Conservation (phyloP, 2,113 vertebrate species). For the Channa maculata region DNA sequence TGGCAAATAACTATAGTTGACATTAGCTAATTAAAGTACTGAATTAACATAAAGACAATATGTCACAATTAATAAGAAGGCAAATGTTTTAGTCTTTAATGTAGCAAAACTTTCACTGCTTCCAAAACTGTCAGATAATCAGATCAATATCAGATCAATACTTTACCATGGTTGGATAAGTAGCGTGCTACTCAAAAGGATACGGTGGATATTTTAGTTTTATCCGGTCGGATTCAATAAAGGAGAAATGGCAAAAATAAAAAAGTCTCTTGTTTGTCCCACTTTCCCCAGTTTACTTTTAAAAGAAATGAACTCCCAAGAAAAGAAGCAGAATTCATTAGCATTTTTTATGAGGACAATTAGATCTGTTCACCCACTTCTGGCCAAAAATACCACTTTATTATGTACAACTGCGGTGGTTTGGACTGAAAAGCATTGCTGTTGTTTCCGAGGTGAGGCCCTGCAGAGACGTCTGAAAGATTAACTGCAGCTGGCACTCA, state of each 20-base stretch:
- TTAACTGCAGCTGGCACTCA: conserved; percentile 11
- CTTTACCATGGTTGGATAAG: too few relatives aligned
- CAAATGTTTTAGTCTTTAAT: not conserved
- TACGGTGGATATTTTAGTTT: too few relatives aligned
- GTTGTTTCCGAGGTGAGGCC: conserved; percentile 26
- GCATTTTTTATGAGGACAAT: conserved; percentile 25
- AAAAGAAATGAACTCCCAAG: not conserved
- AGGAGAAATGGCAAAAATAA: too few relatives aligned
- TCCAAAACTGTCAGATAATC: too few relatives aligned
- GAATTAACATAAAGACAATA: too few relatives aligned
- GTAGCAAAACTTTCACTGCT: too few relatives aligned
- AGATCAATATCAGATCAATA: too few relatives aligned
- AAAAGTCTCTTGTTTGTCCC: not conserved
- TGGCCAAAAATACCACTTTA: conserved; percentile 26
- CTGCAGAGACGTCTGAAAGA: conserved; percentile 20
- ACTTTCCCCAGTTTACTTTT: not conserved
- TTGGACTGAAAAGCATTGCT: conserved; percentile 24
- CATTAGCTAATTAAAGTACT: too few relatives aligned
- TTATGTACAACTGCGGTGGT: conserved; percentile 31
- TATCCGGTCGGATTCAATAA: too few relatives aligned
- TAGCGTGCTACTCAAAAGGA: too few relatives aligned
- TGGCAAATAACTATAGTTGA: too few relatives aligned
- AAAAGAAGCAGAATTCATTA: conserved; percentile 27
- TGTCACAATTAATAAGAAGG: too few relatives aligned
- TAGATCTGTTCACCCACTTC: conserved; percentile 19